Evolutionary conservation across 2,113 vertebrate species (phyloP).

Genomic region (Rhineura floridana): DNA sequence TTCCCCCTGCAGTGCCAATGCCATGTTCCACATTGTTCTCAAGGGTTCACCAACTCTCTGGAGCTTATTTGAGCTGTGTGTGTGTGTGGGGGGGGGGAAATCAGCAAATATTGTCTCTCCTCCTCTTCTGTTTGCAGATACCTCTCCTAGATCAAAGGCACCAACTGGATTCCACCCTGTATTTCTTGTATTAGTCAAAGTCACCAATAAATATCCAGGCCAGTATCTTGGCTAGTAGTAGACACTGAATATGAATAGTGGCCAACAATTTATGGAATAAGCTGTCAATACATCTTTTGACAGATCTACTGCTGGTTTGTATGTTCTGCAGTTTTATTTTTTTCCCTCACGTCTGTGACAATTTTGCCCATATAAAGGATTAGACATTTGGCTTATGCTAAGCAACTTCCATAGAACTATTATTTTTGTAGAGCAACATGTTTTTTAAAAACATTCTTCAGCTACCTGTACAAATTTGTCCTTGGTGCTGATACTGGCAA

Average conservation of each 20-base stretch:
- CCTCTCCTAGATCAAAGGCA: too few species aligned
- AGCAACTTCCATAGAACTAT: not conserved
- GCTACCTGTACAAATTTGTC: not conserved
- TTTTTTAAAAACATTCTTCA: not conserved
- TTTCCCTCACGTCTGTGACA: not conserved
- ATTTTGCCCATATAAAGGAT: not conserved
- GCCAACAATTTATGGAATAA: not conserved
- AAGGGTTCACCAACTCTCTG: too few species aligned
- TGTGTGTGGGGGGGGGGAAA: too few species aligned
- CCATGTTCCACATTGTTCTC: too few species aligned
- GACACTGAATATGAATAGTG: not conserved
- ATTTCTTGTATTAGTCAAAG: not conserved
- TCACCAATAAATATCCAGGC: not conserved
- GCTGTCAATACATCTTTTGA: not conserved
- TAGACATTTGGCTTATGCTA: not conserved
- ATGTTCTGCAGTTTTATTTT: not conserved
- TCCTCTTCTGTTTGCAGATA: too few species aligned
- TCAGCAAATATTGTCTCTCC: too few species aligned
- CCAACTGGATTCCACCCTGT: not conserved
- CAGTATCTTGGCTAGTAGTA: not conserved
- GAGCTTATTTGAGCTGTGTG: too few species aligned
- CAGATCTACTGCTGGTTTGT: not conserved
- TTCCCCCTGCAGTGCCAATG: too few species aligned
- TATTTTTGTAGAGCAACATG: not conserved
- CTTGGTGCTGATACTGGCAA: not conserved